These are phyloP conservation scores for Dendroctonus valens DNA, from an alignment of 1,140 invertebrate genomes.

Conservation along the genomic window DNA sequence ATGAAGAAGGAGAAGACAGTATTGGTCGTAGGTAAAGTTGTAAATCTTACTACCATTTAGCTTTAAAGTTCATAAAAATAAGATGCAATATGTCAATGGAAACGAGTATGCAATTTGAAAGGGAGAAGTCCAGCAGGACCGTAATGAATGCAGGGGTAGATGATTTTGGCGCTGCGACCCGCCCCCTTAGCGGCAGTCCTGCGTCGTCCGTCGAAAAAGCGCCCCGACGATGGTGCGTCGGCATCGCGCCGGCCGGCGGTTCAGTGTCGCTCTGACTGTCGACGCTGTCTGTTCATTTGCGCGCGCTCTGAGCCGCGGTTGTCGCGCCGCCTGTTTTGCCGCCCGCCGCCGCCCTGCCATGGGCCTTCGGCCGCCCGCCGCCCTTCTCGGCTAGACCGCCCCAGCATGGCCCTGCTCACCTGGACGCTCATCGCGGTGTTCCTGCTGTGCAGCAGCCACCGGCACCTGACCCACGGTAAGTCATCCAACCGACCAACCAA, in stretches of 20 bases:
- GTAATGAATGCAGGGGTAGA: constrained; percentile 7
- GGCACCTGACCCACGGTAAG: constrained; percentile 30
- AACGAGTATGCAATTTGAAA: neutral
- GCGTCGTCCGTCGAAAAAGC: constrained; percentile 15
- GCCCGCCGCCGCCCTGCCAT: constrained; percentile 32
- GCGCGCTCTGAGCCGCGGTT: constrained; percentile 13
- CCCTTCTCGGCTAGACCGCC: constrained; percentile 34
- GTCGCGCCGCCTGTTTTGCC: constrained; percentile 25
- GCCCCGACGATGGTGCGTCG: constrained; percentile 29
- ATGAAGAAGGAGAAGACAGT: too few species aligned
- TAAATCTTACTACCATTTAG: too few species aligned
- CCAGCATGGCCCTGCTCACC: constrained; percentile 33
- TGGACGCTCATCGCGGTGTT: constrained; percentile 33
- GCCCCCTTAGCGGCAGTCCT: constrained; percentile 21
- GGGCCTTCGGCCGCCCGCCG: constrained; percentile 31
- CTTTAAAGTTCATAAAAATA: too few species aligned
- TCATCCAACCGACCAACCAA: neutral
- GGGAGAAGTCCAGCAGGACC: constrained; percentile 7
- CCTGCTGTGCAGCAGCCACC: constrained; percentile 31
- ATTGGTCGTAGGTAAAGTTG: too few species aligned
- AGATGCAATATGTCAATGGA: too few species aligned
- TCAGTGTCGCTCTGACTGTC: constrained; percentile 28
- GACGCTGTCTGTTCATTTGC: constrained; percentile 3
- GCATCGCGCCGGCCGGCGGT: constrained; percentile 19
- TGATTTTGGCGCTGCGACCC: neutral